A percentile compares a stretch with the other conserved stretches of the same genome.
These are phyloP conservation scores for Hoplodrina blanda DNA, from an alignment of 2,888 invertebrate species.

Conservation along the genomic window DNA sequence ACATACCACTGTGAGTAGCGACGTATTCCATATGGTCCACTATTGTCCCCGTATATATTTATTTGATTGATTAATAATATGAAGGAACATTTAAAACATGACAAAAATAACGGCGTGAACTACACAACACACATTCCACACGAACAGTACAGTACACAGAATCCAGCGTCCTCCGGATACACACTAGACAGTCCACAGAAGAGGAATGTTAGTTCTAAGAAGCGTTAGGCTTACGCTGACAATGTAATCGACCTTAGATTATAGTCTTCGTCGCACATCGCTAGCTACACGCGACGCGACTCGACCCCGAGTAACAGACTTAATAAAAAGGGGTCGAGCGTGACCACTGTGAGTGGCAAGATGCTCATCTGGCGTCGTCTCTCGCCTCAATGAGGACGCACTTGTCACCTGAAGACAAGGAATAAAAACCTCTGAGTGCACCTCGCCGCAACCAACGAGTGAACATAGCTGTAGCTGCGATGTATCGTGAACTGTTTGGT, in stretches of 20 bases:
- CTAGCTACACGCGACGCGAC: slow-evolving; percentile 89
- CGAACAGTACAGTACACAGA: slow-evolving; percentile 85
- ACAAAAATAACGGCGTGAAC: slow-evolving; percentile 85
- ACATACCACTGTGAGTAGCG: slow-evolving; percentile 89
- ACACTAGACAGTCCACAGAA: slow-evolving; percentile 86
- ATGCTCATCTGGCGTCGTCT: slow-evolving; percentile 91
- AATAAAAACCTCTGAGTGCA: slow-evolving; percentile 91
- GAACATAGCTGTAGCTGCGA: slow-evolving; percentile 90
- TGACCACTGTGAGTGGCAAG: slow-evolving; percentile 88
- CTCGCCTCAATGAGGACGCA: slow-evolving; percentile 95
- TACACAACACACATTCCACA: slow-evolving; percentile 90
- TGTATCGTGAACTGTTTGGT: slow-evolving; percentile 87
- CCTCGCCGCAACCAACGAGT: slow-evolving; percentile 87
- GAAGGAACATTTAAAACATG: slow-evolving; percentile 79
- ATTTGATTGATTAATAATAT: slow-evolving; percentile 66
- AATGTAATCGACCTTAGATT: slow-evolving; percentile 89
- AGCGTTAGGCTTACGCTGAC: slow-evolving; percentile 91
- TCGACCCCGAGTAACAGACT: slow-evolving; percentile 85
- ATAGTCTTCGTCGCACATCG: slow-evolving; percentile 90
- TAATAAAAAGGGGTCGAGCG: slow-evolving; percentile 86
- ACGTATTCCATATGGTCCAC: slow-evolving; percentile 78
- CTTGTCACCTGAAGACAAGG: slow-evolving; percentile 95
- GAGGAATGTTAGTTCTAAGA: slow-evolving; percentile 85
- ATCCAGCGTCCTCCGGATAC: slow-evolving; percentile 89
- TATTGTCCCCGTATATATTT: slow-evolving; percentile 70